Conservation (phyloP, 2,797 vertebrate genomes). For the Crenichthys baileyi region DNA sequence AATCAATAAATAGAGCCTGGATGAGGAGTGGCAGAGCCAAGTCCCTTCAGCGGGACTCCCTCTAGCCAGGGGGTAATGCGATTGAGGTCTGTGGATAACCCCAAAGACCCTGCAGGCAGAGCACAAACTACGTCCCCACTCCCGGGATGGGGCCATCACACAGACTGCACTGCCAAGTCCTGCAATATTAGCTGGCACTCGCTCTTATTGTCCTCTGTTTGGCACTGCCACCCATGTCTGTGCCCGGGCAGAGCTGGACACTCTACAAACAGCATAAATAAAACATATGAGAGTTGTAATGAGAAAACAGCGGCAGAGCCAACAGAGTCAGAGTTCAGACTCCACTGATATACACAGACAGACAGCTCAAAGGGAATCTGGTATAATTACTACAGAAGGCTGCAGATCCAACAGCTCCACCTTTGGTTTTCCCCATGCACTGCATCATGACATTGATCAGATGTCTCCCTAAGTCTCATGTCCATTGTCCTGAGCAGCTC, state of each 20-base stretch:
- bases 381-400: constrained; percentile 25
- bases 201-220: constrained; percentile 71
- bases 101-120: constrained; percentile 68
- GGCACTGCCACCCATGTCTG: constrained; percentile 68
- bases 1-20: constrained; percentile 80
- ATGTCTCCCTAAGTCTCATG: constrained; percentile 44
- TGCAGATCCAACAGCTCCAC: constrained; percentile 56
- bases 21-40: constrained; percentile 60
- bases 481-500: constrained; percentile 66
- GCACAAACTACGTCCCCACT: constrained; percentile 37
- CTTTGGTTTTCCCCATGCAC: constrained; percentile 43
- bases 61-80: constrained; percentile 72
- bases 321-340: constrained; percentile 62
- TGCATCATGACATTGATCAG: constrained; percentile 54
- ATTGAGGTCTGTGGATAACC: constrained; percentile 77
- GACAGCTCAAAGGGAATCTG: constrained; percentile 34
- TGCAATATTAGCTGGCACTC: constrained; percentile 71
- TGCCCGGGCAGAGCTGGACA: constrained; percentile 77
- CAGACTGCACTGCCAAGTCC: constrained; percentile 69
- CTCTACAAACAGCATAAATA: constrained; percentile 84
- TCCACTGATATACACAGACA: constrained; percentile 48
- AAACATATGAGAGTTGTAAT: constrained; percentile 83
- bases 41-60: constrained; percentile 60
- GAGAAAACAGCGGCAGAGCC: constrained; percentile 75
- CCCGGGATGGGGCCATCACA: constrained; percentile 57